A percentile compares a stretch with the other conserved stretches of the same genome.
These are phyloP conservation scores for Rhegmatorhina hoffmannsi DNA, from an alignment of 2,113 vertebrate genomes.

Conservation along the genomic window DNA sequence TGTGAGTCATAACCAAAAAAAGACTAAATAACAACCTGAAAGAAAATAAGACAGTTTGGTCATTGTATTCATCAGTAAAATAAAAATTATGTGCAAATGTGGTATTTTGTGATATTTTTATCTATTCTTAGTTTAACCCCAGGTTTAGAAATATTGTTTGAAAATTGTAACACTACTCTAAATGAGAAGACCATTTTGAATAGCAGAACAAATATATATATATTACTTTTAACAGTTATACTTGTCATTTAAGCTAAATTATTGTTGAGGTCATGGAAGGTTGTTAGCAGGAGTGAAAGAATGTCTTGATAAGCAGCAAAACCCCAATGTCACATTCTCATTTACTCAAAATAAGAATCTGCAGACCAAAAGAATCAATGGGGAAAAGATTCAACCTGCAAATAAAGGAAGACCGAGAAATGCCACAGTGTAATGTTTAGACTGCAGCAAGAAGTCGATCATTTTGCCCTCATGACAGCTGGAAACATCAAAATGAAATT, in stretches of 20 bases:
- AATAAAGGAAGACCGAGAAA: background rate
- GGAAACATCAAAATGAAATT: background rate
- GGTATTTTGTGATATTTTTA: background rate
- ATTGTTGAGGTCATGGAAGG: background rate
- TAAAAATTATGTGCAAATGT: background rate
- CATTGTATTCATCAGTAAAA: background rate
- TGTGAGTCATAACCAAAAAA: constrained; percentile 42
- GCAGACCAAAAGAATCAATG: background rate
- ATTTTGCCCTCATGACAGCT: background rate
- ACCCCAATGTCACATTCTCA: background rate
- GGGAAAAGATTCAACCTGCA: background rate
- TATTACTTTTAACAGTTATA: background rate
- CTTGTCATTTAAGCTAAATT: background rate
- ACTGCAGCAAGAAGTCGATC: background rate
- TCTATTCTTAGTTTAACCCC: background rate
- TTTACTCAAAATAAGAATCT: background rate
- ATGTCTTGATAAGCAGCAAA: background rate
- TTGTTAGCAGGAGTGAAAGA: background rate
- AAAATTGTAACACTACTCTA: background rate
- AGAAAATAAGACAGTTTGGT: background rate
- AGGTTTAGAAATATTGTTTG: background rate
- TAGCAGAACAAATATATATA: background rate
- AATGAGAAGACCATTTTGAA: background rate
- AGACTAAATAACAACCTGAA: constrained; percentile 2
- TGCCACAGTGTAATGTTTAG: background rate